Percentiles rank a stretch among this genome's conserved stretches.
phyloP scores from a whole-genome alignment of 1,140 invertebrate genomes.

The Yoshiicerus persimilis region DNA sequence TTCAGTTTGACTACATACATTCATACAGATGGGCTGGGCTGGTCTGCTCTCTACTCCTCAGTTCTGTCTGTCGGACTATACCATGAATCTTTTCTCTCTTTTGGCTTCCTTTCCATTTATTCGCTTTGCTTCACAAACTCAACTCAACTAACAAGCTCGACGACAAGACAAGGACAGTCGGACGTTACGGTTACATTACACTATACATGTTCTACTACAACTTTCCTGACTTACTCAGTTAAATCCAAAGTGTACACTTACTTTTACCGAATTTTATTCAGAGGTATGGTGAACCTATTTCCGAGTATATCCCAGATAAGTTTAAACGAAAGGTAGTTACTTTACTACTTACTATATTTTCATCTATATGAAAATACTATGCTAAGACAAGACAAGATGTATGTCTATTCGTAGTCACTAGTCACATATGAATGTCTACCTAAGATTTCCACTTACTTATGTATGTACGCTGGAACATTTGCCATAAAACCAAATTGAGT shows the following conservation, averaged over 20 bases:
- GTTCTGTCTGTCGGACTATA: background rate
- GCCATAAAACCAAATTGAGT: conserved; percentile 22
- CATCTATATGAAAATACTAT: background rate
- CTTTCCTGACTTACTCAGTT: background rate
- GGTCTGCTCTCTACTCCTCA: background rate
- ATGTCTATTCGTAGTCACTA: background rate
- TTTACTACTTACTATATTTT: too few species aligned
- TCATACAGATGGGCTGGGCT: background rate
- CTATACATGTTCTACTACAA: background rate
- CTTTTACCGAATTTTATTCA: background rate
- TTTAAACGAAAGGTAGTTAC: background rate
- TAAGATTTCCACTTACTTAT: background rate
- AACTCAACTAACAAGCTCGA: conserved; percentile 1
- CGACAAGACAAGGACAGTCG: conserved; percentile 9
- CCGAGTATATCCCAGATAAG: background rate
- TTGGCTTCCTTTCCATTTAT: conserved; percentile 13
- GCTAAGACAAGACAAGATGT: background rate
- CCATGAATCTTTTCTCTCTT: background rate
- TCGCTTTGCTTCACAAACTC: background rate
- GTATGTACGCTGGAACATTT: background rate
- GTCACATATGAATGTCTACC: background rate
- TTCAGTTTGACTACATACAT: background rate
- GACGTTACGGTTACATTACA: background rate
- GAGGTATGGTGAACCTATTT: background rate
- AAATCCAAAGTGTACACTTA: background rate